Evolutionary conservation across 1,140 invertebrate species (phyloP).

Genomic region (Linepithema humile): DNA sequence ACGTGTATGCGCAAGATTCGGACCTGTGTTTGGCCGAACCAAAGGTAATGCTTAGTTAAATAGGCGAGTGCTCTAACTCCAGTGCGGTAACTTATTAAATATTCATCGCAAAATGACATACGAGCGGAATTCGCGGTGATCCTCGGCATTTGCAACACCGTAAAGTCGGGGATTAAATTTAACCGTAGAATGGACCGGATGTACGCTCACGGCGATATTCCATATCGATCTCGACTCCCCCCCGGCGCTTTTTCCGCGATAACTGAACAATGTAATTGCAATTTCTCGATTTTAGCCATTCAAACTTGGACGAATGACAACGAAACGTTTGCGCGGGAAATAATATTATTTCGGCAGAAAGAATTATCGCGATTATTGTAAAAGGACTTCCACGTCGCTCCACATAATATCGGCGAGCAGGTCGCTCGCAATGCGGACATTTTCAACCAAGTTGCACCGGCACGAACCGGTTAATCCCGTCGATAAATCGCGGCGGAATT

Average conservation of each 20-base stretch:
- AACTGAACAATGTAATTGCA: not conserved
- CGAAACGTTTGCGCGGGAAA: not conserved
- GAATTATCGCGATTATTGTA: not conserved
- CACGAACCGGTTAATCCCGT: not conserved
- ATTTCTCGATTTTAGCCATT: not conserved
- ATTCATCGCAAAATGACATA: conserved; percentile 22
- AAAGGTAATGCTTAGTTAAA: conserved; percentile 54
- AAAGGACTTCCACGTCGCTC: no score
- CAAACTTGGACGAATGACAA: not conserved
- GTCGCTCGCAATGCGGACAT: not conserved
- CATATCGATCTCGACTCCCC: not conserved
- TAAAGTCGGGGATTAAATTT: conserved; percentile 22
- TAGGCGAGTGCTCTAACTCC: not conserved
- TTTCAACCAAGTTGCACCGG: not conserved
- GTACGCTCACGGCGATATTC: not conserved
- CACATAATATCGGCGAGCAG: not conserved
- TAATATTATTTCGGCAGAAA: not conserved
- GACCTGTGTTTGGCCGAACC: conserved; percentile 14
- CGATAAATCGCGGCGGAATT: conserved; percentile 12
- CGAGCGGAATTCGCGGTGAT: not conserved
- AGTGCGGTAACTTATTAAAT: conserved; percentile 36
- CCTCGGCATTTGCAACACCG: not conserved
- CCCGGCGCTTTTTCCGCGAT: not conserved
- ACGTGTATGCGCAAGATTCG: conserved; percentile 7
- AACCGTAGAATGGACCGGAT: not conserved